A percentile compares a stretch with the other conserved stretches of the same genome.
phyloP scores from a whole-genome alignment of 2,797 vertebrate genomes.

The Gastrophryne carolinensis region DNA sequence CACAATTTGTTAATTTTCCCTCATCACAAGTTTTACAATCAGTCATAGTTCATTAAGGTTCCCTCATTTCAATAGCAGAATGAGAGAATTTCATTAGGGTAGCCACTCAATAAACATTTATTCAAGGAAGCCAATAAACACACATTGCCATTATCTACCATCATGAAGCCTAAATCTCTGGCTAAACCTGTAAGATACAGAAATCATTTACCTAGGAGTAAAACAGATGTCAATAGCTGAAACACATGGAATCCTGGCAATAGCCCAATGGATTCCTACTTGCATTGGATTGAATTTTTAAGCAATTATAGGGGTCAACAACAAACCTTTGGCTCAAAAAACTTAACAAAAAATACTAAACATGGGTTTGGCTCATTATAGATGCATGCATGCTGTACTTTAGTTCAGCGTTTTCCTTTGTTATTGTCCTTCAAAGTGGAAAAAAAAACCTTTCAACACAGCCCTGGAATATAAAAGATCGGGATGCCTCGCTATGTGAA shows the following conservation, averaged over 20 bases:
- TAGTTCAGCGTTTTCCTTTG: no score
- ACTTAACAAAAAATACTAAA: no score
- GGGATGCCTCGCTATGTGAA: no score
- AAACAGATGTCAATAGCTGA: constrained; percentile 43
- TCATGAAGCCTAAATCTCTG: constrained; percentile 20
- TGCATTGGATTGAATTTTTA: no score
- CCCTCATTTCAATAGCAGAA: constrained; percentile 44
- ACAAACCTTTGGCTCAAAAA: no score
- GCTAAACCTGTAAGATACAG: constrained; percentile 31
- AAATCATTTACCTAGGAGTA: constrained; percentile 35
- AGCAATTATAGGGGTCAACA: no score
- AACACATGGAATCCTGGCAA: background rate
- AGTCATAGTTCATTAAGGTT: constrained; percentile 47
- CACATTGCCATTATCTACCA: constrained; percentile 19
- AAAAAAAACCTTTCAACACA: no score
- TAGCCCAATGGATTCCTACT: background rate
- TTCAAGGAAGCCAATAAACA: constrained; percentile 38
- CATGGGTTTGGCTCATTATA: no score
- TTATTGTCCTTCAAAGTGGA: no score
- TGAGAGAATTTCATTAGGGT: constrained; percentile 42
- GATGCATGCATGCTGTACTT: no score
- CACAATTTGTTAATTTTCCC: constrained; percentile 52
- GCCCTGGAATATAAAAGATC: no score
- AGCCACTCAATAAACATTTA: constrained; percentile 47
- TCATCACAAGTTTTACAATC: constrained; percentile 48